Percentiles rank a stretch among this genome's conserved stretches.
These are phyloP conservation scores for Actinia equina DNA, from an alignment of 64 coral and sea anemone species.

Conservation along the genomic window DNA sequence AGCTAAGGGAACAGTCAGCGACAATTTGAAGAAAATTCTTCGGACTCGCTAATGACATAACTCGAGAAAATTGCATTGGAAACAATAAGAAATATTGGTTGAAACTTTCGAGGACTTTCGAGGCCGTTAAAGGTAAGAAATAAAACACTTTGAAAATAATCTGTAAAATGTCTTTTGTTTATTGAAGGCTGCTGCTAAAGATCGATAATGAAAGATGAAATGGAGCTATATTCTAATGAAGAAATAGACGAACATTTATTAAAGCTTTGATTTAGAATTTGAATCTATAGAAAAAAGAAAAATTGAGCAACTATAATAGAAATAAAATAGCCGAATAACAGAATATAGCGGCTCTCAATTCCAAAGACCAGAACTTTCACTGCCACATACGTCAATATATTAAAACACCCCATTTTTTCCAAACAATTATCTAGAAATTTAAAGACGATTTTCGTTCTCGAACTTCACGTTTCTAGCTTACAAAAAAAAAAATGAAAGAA, in stretches of 20 bases:
- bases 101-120: not conserved
- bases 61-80: not conserved
- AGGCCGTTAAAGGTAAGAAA: not conserved
- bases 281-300: not conserved
- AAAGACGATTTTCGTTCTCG: not conserved
- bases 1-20: not conserved
- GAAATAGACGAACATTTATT: not conserved
- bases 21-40: not conserved
- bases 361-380: not conserved
- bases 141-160: not conserved
- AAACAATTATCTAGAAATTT: not conserved
- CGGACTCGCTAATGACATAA: constrained; percentile 17
- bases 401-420: not conserved
- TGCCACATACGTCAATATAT: constrained; percentile 5
- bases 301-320: not conserved
- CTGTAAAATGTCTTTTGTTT: not conserved
- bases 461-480: not conserved
- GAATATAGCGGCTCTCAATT: not conserved
- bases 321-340: not conserved
- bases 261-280: not conserved
- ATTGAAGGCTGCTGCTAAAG: not conserved
- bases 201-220: not conserved
- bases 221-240: not conserved
- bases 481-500: too few species aligned
- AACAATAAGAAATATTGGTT: not conserved